Evolutionary conservation across 2,888 invertebrate genomes (phyloP), one percentile per base, ranked within the genome.

Genomic region (Pollenia labialis): DNA sequence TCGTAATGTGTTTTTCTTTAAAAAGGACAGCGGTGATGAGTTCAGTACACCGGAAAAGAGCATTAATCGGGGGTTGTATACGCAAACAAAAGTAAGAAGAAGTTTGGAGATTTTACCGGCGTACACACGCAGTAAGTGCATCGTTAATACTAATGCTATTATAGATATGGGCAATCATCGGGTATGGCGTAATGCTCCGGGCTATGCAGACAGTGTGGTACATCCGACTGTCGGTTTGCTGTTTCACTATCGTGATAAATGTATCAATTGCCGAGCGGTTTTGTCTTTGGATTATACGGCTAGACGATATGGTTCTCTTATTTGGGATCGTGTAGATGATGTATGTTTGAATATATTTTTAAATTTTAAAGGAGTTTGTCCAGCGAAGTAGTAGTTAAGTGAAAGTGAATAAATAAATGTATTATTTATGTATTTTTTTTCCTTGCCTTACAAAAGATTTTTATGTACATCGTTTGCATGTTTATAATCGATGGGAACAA

Each of bases 101-200:
- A 92, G 92, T 0, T 68, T 90, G 58, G 90, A 92, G 50, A 89
- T 92, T 4, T 52, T 92, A 88, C 91, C 91, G 1, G 96, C 97
- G 89, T 97, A 97, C 90, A 96, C 96, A 91, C 95, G 98, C 75
- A 98, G 97, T 90, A 98, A 98, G 92, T 97, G 97, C 92, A 96
- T 98, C 83, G 96, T 97, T 90, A 95, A 96, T 89, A 97, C 97
- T n/a, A 95, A 96, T 84, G 94, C 95, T 85, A 96, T 97, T 6
- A 95, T 98, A 4, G 98, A 98, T 93, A 96, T 97, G 85, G 98
- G 98, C 9, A 98, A 98, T 93, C 98, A 98, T 92, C 97, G 97
- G 92, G 96, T 98, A 0, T 93, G 91, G 88, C 90, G 90, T 40
- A 80, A 89, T 6, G 88, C 91, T 2, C 90, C 90, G 0, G 92